Percentiles rank a stretch among this genome's conserved stretches.
Conservation (phyloP, 37 sponge, comb jelly and placozoan genomes). For the Theonella swinhoei region DNA sequence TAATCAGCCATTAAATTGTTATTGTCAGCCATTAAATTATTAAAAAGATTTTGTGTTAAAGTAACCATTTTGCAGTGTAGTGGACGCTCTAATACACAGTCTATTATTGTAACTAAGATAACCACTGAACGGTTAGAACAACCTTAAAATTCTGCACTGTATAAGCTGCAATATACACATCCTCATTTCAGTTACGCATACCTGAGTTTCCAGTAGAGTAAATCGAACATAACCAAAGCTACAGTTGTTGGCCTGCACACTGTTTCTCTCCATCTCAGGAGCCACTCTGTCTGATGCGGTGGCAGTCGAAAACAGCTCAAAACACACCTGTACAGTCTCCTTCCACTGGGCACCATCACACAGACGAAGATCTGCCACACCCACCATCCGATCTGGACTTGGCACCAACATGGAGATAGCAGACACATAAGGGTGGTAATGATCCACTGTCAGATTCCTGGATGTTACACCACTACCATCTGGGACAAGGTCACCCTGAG, state of each 20-base stretch:
- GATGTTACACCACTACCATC: conserved; percentile 22
- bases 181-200: too few relatives aligned
- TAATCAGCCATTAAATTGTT: too few relatives aligned
- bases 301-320: conserved; percentile 52
- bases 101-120: too few relatives aligned
- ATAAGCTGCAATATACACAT: too few relatives aligned
- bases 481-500: conserved; percentile 18
- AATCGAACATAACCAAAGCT: conserved; percentile 57
- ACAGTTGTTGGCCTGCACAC: conserved; percentile 40
- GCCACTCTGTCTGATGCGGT: conserved; percentile 16
- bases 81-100: too few relatives aligned
- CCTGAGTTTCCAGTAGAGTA: background rate
- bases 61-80: too few relatives aligned
- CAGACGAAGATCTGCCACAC: conserved; percentile 39
- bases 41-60: too few relatives aligned
- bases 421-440: conserved; percentile 18
- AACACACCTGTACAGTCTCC: conserved; percentile 41
- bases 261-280: conserved; percentile 19
- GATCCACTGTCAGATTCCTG: background rate
- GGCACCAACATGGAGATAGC: conserved; percentile 39
- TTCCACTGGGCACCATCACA: conserved; percentile 39
- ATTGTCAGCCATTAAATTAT: too few relatives aligned
- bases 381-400: conserved; percentile 46
- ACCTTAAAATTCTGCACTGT: too few relatives aligned
- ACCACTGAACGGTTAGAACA: too few relatives aligned